Base-by-base conservation (phyloP, 2,113 vertebrate genomes). In the Antigone vipio region DNA sequence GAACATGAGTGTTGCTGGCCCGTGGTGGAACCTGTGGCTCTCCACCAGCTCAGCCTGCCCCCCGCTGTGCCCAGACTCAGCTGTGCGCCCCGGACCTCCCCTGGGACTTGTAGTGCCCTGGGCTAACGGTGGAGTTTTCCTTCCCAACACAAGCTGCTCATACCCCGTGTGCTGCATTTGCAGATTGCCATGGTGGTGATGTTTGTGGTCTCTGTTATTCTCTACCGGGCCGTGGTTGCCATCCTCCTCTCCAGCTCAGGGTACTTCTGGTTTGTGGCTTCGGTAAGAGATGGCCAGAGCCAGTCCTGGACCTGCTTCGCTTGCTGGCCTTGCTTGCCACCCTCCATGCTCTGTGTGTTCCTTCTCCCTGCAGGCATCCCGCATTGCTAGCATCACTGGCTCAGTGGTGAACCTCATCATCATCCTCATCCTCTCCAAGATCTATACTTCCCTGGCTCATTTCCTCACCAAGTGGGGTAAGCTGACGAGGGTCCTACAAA, bases 401-500 rank as follows among this genome's bases (percentile, higher is more conserved):
- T 98, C 98, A 0, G 62, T 98, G 32, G 82, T 98, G 91, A 99
- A 98, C 88, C 97, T 99, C 38, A 4, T 98, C 78, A 90, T 98
- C 95, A 98, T 98, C 90, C 96, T 99, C 78, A 76, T 98, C 69
- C 92, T 98, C 75, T 98, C 98, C 75, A 97, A 93, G 80, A 63
- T 98, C 72, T 98, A 98, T 63, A 95, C 93, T 47, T 79, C 89
- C 8, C 92, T 98, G 91, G 98, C 98, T 15, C 96, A 95, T 27
- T 66, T 98, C 80, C 98, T 99, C 62, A 99, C 98, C 6, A 98
- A 91, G 44, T 98, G 98, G 98, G 98, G 98, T 99, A 92, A 96
- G 97, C 56, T 34, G 58, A 13, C 3, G 3, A 44, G 59, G 50
- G 58, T 44, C 59, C 29, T 24, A 15, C 73, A 34, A 38, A 58